Percentiles rank a stretch among this genome's conserved stretches.
phyloP scores from a whole-genome alignment of 92 coral and sea anemone species.

The Diadumene lineata region DNA sequence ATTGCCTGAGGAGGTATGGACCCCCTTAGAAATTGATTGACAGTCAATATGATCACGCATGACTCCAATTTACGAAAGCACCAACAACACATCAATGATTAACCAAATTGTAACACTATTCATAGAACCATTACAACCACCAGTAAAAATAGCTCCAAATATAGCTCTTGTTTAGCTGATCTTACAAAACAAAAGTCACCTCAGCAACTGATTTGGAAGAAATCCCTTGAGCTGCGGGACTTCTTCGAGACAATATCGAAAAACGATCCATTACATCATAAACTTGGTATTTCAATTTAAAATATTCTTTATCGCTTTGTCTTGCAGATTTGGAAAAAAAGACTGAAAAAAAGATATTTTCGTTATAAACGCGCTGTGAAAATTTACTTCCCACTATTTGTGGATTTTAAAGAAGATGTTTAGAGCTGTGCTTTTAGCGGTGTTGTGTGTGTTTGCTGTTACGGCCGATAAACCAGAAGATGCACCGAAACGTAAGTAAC shows the following conservation, averaged over 20 bases:
- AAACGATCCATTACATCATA: conserved; percentile 16
- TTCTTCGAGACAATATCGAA: not conserved
- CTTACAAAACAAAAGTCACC: conserved; percentile 7
- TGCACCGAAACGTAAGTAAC: conserved; percentile 26
- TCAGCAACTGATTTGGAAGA: conserved; percentile 3
- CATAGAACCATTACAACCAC: conserved; percentile 6
- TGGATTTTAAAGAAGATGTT: not conserved
- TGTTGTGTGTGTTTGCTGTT: conserved; percentile 8
- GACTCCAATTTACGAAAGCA: not conserved
- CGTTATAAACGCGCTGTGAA: not conserved
- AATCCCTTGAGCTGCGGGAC: not conserved
- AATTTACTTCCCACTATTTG: not conserved
- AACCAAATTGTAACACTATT: conserved; percentile 1
- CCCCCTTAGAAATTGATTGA: too few relatives aligned
- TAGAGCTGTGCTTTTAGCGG: not conserved
- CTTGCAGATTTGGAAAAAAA: not conserved
- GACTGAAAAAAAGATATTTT: too few relatives aligned
- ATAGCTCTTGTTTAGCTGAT: conserved; percentile 7
- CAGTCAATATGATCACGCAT: too few relatives aligned
- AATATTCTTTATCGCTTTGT: conserved; percentile 1
- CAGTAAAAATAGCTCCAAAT: conserved; percentile 7
- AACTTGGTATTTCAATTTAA: not conserved
- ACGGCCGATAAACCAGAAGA: conserved; percentile 19
- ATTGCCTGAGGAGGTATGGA: too few relatives aligned
- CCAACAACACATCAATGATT: conserved; percentile 3